These are phyloP conservation scores for Rhagologus leucostigma DNA, from an alignment of 2,113 vertebrate genomes.

Conservation along the genomic window DNA sequence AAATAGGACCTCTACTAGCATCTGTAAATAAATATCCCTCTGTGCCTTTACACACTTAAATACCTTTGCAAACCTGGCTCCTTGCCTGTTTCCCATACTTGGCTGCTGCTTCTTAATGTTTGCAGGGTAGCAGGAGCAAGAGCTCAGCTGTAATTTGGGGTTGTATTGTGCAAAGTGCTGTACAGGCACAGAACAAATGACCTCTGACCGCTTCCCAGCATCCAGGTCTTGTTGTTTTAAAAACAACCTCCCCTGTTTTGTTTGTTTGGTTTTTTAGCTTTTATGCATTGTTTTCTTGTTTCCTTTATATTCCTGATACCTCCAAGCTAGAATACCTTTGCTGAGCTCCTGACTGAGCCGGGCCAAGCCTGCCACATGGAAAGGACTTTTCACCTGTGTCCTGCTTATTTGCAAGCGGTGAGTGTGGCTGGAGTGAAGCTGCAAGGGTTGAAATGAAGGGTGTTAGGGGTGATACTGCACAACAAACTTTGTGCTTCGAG, in stretches of 20 bases:
- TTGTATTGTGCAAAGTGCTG: background rate
- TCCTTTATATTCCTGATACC: background rate
- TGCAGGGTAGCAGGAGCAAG: background rate
- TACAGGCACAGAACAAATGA: slow-evolving; percentile 16
- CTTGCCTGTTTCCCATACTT: background rate
- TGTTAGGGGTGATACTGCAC: background rate
- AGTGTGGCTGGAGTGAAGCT: background rate
- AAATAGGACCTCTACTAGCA: background rate
- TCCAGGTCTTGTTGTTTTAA: background rate
- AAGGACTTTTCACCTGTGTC: background rate
- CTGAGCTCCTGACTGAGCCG: background rate
- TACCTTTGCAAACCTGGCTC: slow-evolving; percentile 18
- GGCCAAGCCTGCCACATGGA: background rate
- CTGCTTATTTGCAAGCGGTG: background rate
- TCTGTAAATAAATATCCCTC: background rate
- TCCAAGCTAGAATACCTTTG: slow-evolving; percentile 3
- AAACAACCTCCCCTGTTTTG: background rate
- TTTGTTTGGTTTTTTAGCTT: background rate
- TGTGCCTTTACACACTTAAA: background rate
- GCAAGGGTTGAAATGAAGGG: background rate
- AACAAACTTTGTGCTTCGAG: background rate
- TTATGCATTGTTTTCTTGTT: background rate
- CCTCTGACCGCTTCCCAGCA: background rate
- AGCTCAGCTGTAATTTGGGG: background rate
- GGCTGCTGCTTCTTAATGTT: background rate